A percentile compares a stretch with the other conserved stretches of the same genome.
These are phyloP conservation scores for Acomys russatus DNA, from an alignment of 2,797 vertebrate species.

Conservation along the genomic window DNA sequence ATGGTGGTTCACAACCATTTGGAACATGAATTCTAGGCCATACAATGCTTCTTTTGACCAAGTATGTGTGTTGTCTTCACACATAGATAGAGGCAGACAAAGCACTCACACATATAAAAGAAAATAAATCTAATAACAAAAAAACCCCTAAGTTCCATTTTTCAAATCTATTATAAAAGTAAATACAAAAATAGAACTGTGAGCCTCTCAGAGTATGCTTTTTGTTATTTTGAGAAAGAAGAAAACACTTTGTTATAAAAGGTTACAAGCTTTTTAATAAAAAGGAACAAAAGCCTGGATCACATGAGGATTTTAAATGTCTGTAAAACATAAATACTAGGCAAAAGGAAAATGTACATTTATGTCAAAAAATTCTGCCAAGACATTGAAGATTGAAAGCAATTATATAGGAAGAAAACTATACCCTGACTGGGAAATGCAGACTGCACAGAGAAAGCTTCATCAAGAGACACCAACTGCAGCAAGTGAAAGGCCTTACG, in stretches of 20 bases:
- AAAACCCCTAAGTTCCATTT: background rate
- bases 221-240: background rate
- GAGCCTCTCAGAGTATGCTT: background rate
- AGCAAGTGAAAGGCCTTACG: background rate
- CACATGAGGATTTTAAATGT: background rate
- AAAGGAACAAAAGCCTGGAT: background rate
- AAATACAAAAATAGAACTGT: background rate
- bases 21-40: background rate
- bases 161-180: background rate
- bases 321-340: background rate
- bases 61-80: too few relatives aligned
- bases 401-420: background rate
- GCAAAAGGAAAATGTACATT: background rate
- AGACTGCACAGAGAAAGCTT: background rate
- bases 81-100: background rate
- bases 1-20: background rate
- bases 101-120: background rate
- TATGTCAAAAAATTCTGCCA: background rate
- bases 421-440: background rate
- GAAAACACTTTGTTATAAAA: background rate
- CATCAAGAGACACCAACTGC: background rate
- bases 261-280: background rate
- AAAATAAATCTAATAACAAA: background rate
- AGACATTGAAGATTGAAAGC: background rate
- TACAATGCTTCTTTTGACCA: background rate